Percentiles rank a stretch among this genome's conserved stretches.
phyloP scores from a whole-genome alignment of 35 echinoderm and acorn worm genomes.

The Diadema setosum region DNA sequence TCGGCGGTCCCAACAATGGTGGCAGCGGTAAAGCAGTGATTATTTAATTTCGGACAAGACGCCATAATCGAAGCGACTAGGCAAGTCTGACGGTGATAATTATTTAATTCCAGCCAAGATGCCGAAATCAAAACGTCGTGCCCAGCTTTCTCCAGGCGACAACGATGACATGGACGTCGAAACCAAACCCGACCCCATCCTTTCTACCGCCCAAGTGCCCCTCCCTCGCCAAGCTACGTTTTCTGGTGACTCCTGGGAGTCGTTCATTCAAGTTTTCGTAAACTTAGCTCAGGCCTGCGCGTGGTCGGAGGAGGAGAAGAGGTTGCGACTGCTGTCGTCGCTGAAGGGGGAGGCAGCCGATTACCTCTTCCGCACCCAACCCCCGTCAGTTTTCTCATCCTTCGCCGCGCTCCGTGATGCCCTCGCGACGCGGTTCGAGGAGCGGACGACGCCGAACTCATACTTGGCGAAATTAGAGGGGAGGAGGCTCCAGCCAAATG shows the following conservation, averaged over 20 bases:
- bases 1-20: no score
- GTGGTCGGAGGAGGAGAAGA: slow-evolving; percentile 1
- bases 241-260: background rate
- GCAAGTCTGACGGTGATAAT: no score
- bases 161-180: no score
- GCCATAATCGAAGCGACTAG: no score
- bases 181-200: no score
- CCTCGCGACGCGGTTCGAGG: background rate
- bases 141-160: no score
- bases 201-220: no score
- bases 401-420: background rate
- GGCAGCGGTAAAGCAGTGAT: no score
- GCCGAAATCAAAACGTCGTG: no score
- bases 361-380: background rate
- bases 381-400: background rate
- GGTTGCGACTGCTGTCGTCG: background rate
- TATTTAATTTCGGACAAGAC: no score
- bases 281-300: background rate
- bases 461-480: background rate
- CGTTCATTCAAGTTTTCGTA: background rate
- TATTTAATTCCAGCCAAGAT: no score
- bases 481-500: background rate
- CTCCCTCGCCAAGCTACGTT: background rate
- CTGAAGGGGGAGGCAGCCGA: background rate
- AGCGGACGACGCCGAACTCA: background rate